Conservation (phyloP, 2,888 invertebrate species). For the Xanthorhoe spadicearia region DNA sequence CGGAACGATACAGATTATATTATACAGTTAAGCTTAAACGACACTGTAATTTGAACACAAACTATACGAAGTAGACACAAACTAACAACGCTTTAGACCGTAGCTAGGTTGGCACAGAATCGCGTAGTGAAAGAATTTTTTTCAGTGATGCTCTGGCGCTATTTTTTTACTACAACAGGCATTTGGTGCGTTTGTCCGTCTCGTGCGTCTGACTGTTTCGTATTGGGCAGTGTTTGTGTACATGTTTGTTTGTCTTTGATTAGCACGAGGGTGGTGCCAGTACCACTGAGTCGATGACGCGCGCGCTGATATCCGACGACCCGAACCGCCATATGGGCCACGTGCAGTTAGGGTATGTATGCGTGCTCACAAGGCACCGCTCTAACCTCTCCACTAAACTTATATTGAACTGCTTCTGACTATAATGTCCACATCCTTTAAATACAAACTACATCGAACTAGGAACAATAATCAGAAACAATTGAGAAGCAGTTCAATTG, state of each 20-base stretch:
- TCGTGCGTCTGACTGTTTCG: slow-evolving; percentile 60
- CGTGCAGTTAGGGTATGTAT: slow-evolving; percentile 98
- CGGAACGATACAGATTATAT: slow-evolving; percentile 51
- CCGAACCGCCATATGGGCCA: slow-evolving; percentile 95
- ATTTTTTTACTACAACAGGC: slow-evolving; percentile 84
- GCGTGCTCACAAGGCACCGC: slow-evolving; percentile 65
- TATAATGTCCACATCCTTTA: slow-evolving; percentile 3
- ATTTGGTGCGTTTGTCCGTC: slow-evolving; percentile 55
- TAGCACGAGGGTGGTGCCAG: slow-evolving; percentile 96
- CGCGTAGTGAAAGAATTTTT: slow-evolving; percentile 54
- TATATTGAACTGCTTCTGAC: slow-evolving; percentile 35
- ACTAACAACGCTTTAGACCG: slow-evolving; percentile 75
- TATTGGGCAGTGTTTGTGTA: slow-evolving; percentile 75
- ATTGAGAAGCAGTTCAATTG: slow-evolving; percentile 46
- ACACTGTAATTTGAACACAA: slow-evolving; percentile 73
- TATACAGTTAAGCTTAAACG: slow-evolving; percentile 58
- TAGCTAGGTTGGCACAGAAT: slow-evolving; percentile 62
- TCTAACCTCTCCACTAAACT: slow-evolving; percentile 52
- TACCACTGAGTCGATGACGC: slow-evolving; percentile 97
- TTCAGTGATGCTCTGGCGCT: slow-evolving; percentile 74
- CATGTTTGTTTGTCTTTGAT: slow-evolving; percentile 86
- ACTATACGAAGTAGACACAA: slow-evolving; percentile 63
- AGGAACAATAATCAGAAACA: background rate
- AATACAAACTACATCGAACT: slow-evolving; percentile 6
- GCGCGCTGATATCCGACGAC: slow-evolving; percentile 97